phyloP scores from a whole-genome alignment of 2,888 invertebrate genomes.

The Pharmacophagus antenor region DNA sequence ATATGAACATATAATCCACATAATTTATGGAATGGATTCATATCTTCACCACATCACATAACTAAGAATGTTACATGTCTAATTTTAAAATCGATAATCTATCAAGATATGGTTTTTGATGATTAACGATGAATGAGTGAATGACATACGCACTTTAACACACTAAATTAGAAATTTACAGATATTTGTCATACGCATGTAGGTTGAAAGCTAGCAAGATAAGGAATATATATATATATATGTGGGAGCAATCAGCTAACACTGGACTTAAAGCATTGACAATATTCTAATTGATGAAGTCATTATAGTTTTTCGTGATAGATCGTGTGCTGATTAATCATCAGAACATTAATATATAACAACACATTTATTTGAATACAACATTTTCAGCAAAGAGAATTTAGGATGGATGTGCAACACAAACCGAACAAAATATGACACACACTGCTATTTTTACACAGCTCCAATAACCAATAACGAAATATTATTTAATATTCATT shows the following conservation, averaged over 20 bases:
- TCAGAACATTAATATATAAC: background rate
- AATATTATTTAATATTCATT: conserved; percentile 44
- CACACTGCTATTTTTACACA: conserved; percentile 25
- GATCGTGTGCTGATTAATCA: background rate
- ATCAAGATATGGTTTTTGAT: no score
- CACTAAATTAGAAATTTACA: no score
- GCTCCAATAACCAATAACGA: conserved; percentile 36
- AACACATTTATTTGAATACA: background rate
- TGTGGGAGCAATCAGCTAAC: background rate
- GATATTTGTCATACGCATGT: no score
- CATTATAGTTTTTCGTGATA: background rate
- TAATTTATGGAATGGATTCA: no score
- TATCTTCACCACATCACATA: no score
- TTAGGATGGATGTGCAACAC: background rate
- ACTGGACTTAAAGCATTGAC: background rate
- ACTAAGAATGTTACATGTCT: no score
- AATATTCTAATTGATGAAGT: background rate
- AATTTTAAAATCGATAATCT: no score
- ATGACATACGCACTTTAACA: no score
- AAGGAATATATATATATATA: background rate
- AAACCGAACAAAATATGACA: background rate
- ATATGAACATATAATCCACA: no score
- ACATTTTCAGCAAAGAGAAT: background rate
- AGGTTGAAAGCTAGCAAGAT: background rate
- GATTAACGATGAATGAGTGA: no score